Evolutionary conservation across 53 echinoderm and acorn worm genomes (phyloP), one percentile per base, ranked within the genome.

Genomic region (Echinometra lucunter): DNA sequence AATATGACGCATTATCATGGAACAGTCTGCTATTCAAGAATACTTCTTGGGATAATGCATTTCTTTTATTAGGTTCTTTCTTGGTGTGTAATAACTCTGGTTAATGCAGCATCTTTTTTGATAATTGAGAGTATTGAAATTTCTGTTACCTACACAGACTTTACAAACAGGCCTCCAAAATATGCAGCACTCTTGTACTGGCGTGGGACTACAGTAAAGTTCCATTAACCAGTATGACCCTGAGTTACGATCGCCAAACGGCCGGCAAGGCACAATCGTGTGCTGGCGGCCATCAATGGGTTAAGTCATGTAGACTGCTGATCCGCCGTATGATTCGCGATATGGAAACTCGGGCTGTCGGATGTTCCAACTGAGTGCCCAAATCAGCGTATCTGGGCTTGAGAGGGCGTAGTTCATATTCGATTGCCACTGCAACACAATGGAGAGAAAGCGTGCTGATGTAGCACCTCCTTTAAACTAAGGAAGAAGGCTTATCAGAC

Each of bases 381-480:
- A 9, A 49, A 8, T 15, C 16, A 85, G 85, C 13, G 85, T 47
- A 15, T 85, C 85, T n/a, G 45, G 45, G 15, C 28, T 40, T 45
- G 45, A 85, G 47, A 85, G 47, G 85, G 49, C 49, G 85, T 85
- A 49, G 45, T n/a, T 85, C 85, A 28, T 4, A 49, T 49, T 6
- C 12, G 45, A 11, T 11, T 85, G 47, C 25, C 49, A n/a, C 85
- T 49, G 85, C 49, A 85, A 49, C n/a, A 85, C 85, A 45, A n/a
- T 47, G n/a, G 17, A 85, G n/a, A 85, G 27, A 85, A 49, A 85
- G 49, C 19, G 85, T 85, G 49, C 85, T n/a, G 49, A 85, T 85
- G n/a, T 49, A n/a, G 49, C 82, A 82, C 82, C 44, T 82, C 25
- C 3, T 81, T 44, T 58, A 18, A 58, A 9, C 56, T n/a, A n/a